Evolutionary conservation across 2,888 invertebrate genomes (phyloP).

Genomic region (Trachelus iudaicus): DNA sequence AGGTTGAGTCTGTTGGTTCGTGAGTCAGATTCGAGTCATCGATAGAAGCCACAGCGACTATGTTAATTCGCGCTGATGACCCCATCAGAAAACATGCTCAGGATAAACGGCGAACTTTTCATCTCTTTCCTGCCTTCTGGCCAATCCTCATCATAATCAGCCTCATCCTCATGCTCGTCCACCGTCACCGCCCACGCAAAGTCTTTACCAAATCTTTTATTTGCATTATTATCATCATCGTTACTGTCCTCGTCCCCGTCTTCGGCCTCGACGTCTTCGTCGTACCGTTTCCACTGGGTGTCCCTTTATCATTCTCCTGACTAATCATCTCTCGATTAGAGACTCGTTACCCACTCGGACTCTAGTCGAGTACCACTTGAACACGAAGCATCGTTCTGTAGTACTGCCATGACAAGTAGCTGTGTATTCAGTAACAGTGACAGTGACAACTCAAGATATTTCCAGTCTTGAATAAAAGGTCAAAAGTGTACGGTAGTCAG

Average conservation of each 20-base stretch:
- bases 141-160: background rate
- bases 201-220: background rate
- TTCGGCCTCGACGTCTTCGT: background rate
- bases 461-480: background rate
- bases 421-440: background rate
- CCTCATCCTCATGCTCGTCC: background rate
- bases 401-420: background rate
- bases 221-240: background rate
- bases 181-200: background rate
- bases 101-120: slow-evolving; percentile 4
- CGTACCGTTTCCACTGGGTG: background rate
- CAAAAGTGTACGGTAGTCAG: background rate
- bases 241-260: background rate
- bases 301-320: background rate
- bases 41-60: slow-evolving; percentile 55
- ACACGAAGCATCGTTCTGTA: background rate
- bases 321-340: background rate
- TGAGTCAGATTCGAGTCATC: slow-evolving; percentile 21
- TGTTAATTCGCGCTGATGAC: slow-evolving; percentile 60
- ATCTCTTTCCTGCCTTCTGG: background rate
- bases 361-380: background rate
- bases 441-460: background rate
- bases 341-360: background rate
- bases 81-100: slow-evolving; percentile 62
- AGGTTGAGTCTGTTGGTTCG: background rate